phyloP scores from a whole-genome alignment of 2,113 vertebrate genomes.

The Thunnus thynnus region DNA sequence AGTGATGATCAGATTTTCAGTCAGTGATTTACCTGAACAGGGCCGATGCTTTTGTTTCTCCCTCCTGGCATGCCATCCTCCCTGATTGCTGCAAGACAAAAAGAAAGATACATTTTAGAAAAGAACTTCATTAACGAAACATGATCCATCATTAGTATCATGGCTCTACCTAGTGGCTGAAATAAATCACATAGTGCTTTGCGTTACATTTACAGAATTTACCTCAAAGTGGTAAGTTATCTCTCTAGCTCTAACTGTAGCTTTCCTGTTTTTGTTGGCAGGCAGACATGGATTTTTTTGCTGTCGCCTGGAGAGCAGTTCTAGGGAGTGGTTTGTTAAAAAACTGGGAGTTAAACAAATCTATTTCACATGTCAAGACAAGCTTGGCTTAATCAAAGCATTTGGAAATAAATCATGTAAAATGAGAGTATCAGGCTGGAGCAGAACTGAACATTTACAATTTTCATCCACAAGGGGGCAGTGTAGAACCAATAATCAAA shows the following conservation, averaged over 20 bases:
- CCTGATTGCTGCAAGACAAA: constrained; percentile 90
- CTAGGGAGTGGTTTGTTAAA: background rate
- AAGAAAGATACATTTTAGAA: constrained; percentile 16
- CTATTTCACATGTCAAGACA: background rate
- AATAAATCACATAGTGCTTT: background rate
- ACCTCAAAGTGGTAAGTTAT: background rate
- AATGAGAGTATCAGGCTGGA: background rate
- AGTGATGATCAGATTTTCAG: background rate
- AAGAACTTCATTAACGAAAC: background rate
- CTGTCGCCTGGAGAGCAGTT: background rate
- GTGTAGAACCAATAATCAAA: background rate
- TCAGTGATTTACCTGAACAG: constrained; percentile 91
- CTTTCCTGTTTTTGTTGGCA: background rate
- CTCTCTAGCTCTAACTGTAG: background rate
- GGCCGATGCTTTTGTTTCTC: constrained; percentile 98
- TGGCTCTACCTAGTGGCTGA: constrained; percentile 69
- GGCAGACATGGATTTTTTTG: background rate
- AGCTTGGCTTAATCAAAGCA: background rate
- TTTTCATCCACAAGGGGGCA: constrained; percentile 71
- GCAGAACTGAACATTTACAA: background rate
- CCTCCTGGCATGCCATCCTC: constrained; percentile 99
- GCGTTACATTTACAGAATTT: background rate
- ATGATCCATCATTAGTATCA: background rate
- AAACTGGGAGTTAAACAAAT: background rate
- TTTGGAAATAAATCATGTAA: background rate